These are phyloP conservation scores for human DNA, from an alignment of 2,113 vertebrate genomes.

Conservation along the genomic window GRCh38 chr1:30400501-30401000, in stretches of 20 bases:
- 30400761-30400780: not conserved
- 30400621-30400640: not conserved
- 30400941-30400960: not conserved
- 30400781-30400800: not conserved
- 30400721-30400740: not conserved
- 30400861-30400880: not conserved
- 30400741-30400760: not conserved
- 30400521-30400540: not conserved
- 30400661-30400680: not conserved
- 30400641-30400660: not conserved
- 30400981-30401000: not conserved
- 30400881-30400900: not conserved
- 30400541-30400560: not conserved
- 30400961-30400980: not conserved
- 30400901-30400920: fast-evolving
- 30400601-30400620: not conserved
- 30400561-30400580: not conserved
- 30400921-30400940: not conserved
- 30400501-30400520: not conserved
- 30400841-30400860: fast-evolving
- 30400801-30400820: not conserved
- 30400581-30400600: not conserved
- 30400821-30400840: fast-evolving
- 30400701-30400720: not conserved
- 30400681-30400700: not conserved